A percentile compares a stretch with the other conserved stretches of the same genome.
Conservation (phyloP, 2,888 invertebrate genomes). For the Melieria crassipennis region DNA sequence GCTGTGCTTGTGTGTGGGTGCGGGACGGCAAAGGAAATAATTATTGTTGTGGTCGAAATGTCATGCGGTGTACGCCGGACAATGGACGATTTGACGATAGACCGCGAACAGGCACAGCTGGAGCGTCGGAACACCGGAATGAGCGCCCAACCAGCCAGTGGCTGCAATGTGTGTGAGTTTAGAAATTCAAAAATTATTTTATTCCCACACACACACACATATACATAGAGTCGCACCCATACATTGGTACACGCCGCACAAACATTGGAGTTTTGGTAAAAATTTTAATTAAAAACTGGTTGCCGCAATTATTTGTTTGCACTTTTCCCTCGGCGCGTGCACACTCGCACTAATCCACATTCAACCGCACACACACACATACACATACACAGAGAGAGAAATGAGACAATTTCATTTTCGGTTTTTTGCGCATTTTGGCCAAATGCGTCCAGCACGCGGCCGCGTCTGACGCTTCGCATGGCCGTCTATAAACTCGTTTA, state of each 20-base stretch:
- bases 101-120: too few species aligned
- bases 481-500: slow-evolving; percentile 23
- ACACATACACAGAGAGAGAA: too few species aligned
- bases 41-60: slow-evolving; percentile 8
- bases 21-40: background rate
- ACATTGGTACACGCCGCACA: slow-evolving; percentile 13
- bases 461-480: slow-evolving; percentile 44
- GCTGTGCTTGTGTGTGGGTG: too few species aligned
- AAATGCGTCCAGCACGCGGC: too few species aligned
- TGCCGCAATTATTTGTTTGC: slow-evolving; percentile 55
- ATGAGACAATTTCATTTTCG: too few species aligned
- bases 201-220: background rate
- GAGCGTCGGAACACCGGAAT: too few species aligned
- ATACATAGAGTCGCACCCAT: background rate
- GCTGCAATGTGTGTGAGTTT: background rate
- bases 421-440: too few species aligned
- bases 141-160: too few species aligned
- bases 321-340: slow-evolving; percentile 32
- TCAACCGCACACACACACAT: too few species aligned
- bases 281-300: slow-evolving; percentile 57
- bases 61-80: background rate
- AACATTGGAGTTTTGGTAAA: slow-evolving; percentile 57
- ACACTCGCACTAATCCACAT: too few species aligned
- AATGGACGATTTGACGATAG: too few species aligned
- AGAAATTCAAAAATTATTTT: slow-evolving; percentile 46